These are phyloP conservation scores for Liparis tanakae DNA, from an alignment of 2,797 vertebrate species.

Conservation along the genomic window DNA sequence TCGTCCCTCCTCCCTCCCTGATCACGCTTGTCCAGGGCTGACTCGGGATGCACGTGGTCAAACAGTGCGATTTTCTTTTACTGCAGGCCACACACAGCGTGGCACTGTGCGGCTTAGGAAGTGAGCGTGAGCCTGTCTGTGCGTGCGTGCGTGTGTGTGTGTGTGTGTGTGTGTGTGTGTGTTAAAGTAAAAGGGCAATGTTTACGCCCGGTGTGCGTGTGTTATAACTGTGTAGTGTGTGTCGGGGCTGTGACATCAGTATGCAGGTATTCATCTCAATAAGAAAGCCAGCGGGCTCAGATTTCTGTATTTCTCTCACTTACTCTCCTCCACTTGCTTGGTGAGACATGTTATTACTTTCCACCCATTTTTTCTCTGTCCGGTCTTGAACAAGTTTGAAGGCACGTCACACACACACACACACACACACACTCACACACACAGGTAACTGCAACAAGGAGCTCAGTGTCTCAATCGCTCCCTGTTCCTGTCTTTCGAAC, in stretches of 20 bases:
- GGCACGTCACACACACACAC: background rate
- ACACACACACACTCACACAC: too few relatives aligned
- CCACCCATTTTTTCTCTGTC: slow-evolving; percentile 54
- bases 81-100: slow-evolving; percentile 55
- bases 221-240: slow-evolving; percentile 29
- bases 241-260: slow-evolving; percentile 68
- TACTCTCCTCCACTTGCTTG: slow-evolving; percentile 53
- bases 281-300: slow-evolving; percentile 63
- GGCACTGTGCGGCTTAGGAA: slow-evolving; percentile 40
- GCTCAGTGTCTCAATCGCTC: slow-evolving; percentile 36
- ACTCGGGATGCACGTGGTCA: too few relatives aligned
- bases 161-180: too few relatives aligned
- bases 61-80: slow-evolving; percentile 14
- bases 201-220: slow-evolving; percentile 28
- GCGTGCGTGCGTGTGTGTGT: too few relatives aligned
- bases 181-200: slow-evolving; percentile 37
- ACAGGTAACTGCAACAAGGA: slow-evolving; percentile 40
- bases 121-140: slow-evolving; percentile 36
- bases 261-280: slow-evolving; percentile 74
- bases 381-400: slow-evolving; percentile 47
- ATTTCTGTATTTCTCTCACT: slow-evolving; percentile 70
- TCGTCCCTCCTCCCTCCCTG: background rate
- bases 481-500: slow-evolving; percentile 31
- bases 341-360: slow-evolving; percentile 71
- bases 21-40: background rate